phyloP scores from a whole-genome alignment of 2,113 vertebrate genomes.

The Bujurquina vittata region DNA sequence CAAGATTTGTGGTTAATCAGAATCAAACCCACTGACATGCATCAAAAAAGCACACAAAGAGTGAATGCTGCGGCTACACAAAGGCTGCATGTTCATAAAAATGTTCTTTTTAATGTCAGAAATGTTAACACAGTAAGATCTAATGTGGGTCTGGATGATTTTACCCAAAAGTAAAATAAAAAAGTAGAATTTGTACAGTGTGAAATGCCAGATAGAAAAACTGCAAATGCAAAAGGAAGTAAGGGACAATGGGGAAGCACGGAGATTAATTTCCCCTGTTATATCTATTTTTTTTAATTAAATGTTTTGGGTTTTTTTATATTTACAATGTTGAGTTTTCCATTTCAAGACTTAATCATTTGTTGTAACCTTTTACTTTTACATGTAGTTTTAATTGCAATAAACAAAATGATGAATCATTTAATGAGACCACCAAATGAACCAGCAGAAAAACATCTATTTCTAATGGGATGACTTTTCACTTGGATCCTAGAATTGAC shows the following conservation, averaged over 20 bases:
- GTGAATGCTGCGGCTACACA: neutral
- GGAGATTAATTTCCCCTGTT: neutral
- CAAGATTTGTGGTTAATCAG: neutral
- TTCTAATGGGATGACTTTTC: neutral
- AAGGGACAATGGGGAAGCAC: neutral
- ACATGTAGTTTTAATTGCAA: neutral
- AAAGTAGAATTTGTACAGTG: neutral
- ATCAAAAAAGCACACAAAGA: neutral
- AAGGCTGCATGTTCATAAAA: neutral
- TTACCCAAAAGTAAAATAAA: neutral
- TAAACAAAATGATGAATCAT: neutral
- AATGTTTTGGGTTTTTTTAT: neutral
- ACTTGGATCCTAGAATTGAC: neutral
- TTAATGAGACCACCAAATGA: neutral
- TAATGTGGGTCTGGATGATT: neutral
- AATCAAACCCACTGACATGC: neutral
- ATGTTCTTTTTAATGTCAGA: neutral
- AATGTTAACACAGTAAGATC: neutral
- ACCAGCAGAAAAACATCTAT: neutral
- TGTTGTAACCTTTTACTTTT: neutral
- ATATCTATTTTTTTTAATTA: neutral
- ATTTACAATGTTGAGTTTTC: neutral
- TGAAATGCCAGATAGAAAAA: neutral
- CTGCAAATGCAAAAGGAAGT: neutral
- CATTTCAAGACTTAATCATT: neutral